phyloP scores from a whole-genome alignment of 2,797 vertebrate species.

The Phaenicophaeus curvirostris region DNA sequence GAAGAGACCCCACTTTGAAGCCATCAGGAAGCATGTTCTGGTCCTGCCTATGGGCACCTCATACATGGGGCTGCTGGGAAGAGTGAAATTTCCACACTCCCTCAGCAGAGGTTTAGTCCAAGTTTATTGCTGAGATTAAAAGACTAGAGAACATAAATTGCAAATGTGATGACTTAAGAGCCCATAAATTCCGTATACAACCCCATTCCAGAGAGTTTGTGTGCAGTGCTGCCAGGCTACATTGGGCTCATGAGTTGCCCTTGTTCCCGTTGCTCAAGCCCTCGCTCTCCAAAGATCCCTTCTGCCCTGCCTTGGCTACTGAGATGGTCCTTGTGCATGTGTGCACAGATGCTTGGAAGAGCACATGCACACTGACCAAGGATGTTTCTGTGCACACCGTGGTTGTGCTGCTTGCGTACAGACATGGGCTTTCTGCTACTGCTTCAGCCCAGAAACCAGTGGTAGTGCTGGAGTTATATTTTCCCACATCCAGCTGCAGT shows the following conservation, averaged over 20 bases:
- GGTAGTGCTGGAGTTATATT: background rate
- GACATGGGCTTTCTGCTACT: background rate
- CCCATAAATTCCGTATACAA: constrained; percentile 48
- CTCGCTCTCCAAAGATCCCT: background rate
- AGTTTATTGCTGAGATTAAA: constrained; percentile 58
- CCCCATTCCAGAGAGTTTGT: background rate
- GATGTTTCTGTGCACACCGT: background rate
- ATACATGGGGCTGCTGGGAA: background rate
- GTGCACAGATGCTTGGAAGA: background rate
- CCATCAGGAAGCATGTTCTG: background rate
- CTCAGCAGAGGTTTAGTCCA: constrained; percentile 18
- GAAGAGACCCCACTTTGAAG: background rate
- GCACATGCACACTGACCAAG: background rate
- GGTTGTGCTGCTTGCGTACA: background rate
- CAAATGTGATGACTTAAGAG: constrained; percentile 57
- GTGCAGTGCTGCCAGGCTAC: background rate
- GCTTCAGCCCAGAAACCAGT: background rate
- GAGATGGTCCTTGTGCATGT: fast-evolving
- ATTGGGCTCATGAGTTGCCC: background rate
- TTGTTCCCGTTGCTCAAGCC: background rate
- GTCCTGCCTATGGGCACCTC: background rate
- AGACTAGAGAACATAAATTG: constrained; percentile 45
- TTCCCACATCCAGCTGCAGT: background rate
- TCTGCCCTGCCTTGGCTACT: background rate
- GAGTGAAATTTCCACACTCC: background rate